A percentile compares a stretch with the other conserved stretches of the same genome.
Conservation (phyloP, 2,113 vertebrate genomes). For the Anas platyrhynchos region DNA sequence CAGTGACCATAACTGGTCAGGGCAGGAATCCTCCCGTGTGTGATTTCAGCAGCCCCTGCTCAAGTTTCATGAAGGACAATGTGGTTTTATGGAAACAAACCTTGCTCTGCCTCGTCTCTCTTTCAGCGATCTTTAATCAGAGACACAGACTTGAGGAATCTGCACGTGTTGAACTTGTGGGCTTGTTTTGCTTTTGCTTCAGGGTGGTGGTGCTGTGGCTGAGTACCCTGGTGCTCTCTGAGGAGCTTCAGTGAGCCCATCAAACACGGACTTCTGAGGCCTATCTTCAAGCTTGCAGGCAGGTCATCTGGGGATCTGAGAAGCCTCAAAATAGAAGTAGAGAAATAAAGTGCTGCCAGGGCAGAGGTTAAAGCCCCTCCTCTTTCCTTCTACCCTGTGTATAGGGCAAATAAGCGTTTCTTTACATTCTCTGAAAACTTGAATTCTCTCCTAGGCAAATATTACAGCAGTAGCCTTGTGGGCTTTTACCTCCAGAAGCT, state of each 20-base stretch:
- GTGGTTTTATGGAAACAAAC: neutral
- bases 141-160: neutral
- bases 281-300: neutral
- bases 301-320: neutral
- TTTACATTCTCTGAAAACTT: neutral
- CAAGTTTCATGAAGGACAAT: neutral
- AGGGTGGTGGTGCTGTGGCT: neutral
- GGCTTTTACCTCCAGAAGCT: constrained; percentile 18
- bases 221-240: neutral
- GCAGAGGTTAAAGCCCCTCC: neutral
- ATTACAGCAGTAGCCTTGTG: neutral
- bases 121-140: neutral
- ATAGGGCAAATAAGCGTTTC: neutral
- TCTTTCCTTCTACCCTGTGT: neutral
- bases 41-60: neutral
- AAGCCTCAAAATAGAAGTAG: neutral
- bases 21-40: neutral
- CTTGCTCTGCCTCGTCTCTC: neutral
- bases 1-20: neutral
- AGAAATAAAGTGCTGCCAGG: neutral
- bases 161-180: neutral
- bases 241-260: neutral
- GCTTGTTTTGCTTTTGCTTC: neutral
- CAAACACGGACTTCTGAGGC: neutral
- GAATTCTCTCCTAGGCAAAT: neutral